phyloP scores from a whole-genome alignment of 2,113 vertebrate species.

The Oxyura jamaicensis region DNA sequence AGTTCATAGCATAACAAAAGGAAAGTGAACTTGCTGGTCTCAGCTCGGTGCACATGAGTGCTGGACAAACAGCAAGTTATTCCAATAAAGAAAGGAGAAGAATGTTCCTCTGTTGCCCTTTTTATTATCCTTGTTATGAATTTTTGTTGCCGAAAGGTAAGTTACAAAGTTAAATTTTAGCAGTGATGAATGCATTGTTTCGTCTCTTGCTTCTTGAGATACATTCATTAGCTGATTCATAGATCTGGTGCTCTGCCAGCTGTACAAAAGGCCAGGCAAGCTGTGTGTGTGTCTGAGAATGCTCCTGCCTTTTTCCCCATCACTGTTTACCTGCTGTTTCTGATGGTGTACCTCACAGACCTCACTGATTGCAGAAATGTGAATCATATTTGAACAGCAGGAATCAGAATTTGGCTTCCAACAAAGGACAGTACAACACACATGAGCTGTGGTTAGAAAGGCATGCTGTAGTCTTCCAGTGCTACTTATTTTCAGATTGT shows the following conservation, averaged over 20 bases:
- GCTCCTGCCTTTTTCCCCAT: neutral
- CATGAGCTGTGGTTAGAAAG: neutral
- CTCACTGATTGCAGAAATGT: neutral
- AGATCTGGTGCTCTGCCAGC: neutral
- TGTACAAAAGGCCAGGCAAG: neutral
- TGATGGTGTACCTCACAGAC: neutral
- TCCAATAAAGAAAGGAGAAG: neutral
- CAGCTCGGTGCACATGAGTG: neutral
- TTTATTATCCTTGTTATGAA: constrained; percentile 25
- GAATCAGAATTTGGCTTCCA: neutral
- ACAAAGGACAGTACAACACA: neutral
- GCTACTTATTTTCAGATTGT: neutral
- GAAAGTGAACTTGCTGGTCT: neutral
- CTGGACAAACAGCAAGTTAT: constrained; percentile 21
- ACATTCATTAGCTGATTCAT: neutral
- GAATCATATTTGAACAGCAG: neutral
- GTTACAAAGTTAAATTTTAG: constrained; percentile 61
- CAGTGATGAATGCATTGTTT: constrained; percentile 7
- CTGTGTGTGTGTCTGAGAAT: neutral
- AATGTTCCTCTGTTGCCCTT: neutral
- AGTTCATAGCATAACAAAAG: neutral
- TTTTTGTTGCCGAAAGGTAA: constrained; percentile 32
- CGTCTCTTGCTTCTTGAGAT: neutral
- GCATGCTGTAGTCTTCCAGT: neutral
- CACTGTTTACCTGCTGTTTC: neutral